A percentile compares a stretch with the other conserved stretches of the same genome.
These are phyloP conservation scores for Suricata suricatta DNA, from an alignment of 2,113 vertebrate species.

Conservation along the genomic window DNA sequence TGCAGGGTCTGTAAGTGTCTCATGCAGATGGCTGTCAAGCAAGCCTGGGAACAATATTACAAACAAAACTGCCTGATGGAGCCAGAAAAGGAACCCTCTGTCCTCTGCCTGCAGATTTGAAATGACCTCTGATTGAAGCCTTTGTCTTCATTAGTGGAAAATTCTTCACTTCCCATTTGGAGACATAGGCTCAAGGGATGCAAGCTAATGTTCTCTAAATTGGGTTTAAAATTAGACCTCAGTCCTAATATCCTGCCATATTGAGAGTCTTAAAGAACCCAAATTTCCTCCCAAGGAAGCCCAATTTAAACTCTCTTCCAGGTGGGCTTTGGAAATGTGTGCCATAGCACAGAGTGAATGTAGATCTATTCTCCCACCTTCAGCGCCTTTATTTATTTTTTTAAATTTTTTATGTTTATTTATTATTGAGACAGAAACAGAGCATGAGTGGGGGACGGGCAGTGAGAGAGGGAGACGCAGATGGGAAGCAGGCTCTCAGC, in stretches of 20 bases:
- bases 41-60: not conserved
- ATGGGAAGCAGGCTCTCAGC: too few species aligned
- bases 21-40: not conserved
- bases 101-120: not conserved
- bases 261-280: constrained; percentile 34
- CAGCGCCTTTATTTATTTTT: not conserved
- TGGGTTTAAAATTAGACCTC: constrained; percentile 57
- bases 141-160: constrained; percentile 49
- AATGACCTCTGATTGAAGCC: constrained; percentile 50
- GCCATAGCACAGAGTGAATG: not conserved
- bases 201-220: constrained; percentile 60
- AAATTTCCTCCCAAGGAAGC: constrained; percentile 46
- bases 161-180: constrained; percentile 26
- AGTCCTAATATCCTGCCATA: not conserved
- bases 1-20: not conserved
- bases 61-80: not conserved
- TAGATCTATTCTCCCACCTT: not conserved
- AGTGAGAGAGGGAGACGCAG: too few species aligned
- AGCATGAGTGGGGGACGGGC: too few species aligned
- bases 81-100: not conserved
- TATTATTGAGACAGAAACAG: too few species aligned
- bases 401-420: too few species aligned
- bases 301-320: constrained; percentile 15
- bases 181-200: constrained; percentile 1
- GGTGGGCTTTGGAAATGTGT: not conserved